phyloP scores from a whole-genome alignment of 2,888 invertebrate species.

The Mongoloraphidia duomilia region DNA sequence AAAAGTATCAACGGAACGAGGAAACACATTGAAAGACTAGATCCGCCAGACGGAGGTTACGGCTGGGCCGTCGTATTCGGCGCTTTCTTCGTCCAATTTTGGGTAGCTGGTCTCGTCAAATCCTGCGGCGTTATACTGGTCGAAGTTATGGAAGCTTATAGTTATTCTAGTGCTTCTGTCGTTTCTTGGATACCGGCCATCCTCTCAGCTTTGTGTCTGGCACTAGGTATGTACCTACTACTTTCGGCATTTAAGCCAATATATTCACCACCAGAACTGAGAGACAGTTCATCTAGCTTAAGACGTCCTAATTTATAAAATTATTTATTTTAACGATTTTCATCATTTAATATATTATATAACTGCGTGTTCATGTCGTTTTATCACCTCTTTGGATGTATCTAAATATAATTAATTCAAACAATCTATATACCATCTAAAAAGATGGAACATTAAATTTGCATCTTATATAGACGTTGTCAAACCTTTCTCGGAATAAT shows the following conservation, averaged over 20 bases:
- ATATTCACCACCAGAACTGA: neutral
- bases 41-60: constrained; percentile 58
- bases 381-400: no score
- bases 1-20: constrained; percentile 12
- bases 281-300: no score
- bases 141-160: constrained; percentile 66
- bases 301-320: no score
- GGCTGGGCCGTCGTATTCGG: constrained; percentile 67
- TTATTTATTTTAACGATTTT: no score
- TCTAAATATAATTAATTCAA: no score
- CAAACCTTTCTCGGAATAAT: no score
- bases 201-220: constrained; percentile 58
- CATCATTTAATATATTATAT: no score
- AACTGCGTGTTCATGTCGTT: no score
- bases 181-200: constrained; percentile 73
- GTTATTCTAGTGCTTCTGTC: constrained; percentile 55
- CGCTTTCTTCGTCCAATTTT: constrained; percentile 66
- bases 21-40: constrained; percentile 13
- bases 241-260: neutral
- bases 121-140: constrained; percentile 69
- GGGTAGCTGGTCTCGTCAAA: constrained; percentile 68
- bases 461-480: no score
- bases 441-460: no score
- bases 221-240: constrained; percentile 40
- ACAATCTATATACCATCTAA: no score